A percentile compares a stretch with the other conserved stretches of the same genome.
phyloP scores from a whole-genome alignment of 2,888 invertebrate species.

The Apocheima hispidaria region DNA sequence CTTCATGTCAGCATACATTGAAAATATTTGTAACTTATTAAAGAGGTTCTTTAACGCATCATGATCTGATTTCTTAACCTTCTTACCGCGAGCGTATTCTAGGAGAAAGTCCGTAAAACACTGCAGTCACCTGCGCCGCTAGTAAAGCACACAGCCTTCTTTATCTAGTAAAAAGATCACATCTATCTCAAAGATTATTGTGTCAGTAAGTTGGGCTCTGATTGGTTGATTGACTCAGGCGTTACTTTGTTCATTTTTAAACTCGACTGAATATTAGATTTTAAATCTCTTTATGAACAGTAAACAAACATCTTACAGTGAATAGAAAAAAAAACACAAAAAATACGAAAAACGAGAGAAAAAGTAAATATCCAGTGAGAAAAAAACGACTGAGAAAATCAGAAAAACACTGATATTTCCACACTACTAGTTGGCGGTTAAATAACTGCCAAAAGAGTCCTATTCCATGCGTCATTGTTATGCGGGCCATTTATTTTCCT shows the following conservation, averaged over 20 bases:
- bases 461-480: constrained; percentile 57
- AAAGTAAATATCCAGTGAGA: too few species aligned
- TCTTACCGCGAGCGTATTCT: background rate
- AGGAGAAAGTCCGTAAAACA: constrained; percentile 19
- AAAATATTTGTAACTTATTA: too few species aligned
- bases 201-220: constrained; percentile 33
- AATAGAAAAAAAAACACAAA: too few species aligned
- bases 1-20: too few species aligned
- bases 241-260: too few species aligned
- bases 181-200: constrained; percentile 26
- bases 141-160: constrained; percentile 11
- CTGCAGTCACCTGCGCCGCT: constrained; percentile 15
- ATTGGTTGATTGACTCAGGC: constrained; percentile 31
- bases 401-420: too few species aligned
- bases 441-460: constrained; percentile 53
- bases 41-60: background rate
- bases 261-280: too few species aligned
- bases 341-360: too few species aligned
- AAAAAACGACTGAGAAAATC: too few species aligned
- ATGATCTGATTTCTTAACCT: constrained; percentile 7
- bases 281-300: too few species aligned
- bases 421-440: too few species aligned
- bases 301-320: too few species aligned
- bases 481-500: constrained; percentile 44
- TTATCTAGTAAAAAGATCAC: constrained; percentile 23